Base-by-base conservation (phyloP, 2,888 invertebrate species). In the Trissoscelio sp. region DNA sequence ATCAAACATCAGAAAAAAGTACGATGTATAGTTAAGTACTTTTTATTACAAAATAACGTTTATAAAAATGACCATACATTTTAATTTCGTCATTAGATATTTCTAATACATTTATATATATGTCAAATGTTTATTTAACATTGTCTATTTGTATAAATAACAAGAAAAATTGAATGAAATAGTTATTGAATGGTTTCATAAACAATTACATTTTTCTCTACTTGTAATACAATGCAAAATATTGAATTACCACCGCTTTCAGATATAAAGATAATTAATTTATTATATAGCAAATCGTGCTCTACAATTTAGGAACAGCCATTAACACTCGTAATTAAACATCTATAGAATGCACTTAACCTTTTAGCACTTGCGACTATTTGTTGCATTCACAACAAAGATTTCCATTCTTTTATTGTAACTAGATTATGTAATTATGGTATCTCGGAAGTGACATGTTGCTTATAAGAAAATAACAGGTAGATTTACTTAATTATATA, bases 341-440 rank as follows among this genome's bases (percentile, higher is more conserved):
- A 42, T 51, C 28, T 53, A 31, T 46, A 73, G 34, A 51, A 51
- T 51, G 48, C 42, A 42, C 16, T 55, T 64, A 60, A 73, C 73
- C 64, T 73, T 73, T 73, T 24, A 53, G 42, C 53, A 46, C 42
- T 73, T 48, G 14, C 4, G 11, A 24, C 51, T 53, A 64, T 73
- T 37, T 42, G 34, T 24, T 51, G 14, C 31, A 12, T 51, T 60
- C 28, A 34, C 20, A 51, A 31, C 31, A 22, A 58, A 60, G 20
- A 22, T 51, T 72, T 60, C 60, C 16, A 62, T 62, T 72, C 73
- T 64, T 73, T 42, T 53, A 34, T 62, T 51, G 20, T 42, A 73
- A 18, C 6, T 14, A 34, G 51, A 55, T 60, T 60, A 34, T 11
- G 37, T 55, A 53, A 60, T 70, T 48, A 57, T 24, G n/a, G 34